Conservation (phyloP, 2,113 vertebrate species). For the Sylvilagus bachmani region DNA sequence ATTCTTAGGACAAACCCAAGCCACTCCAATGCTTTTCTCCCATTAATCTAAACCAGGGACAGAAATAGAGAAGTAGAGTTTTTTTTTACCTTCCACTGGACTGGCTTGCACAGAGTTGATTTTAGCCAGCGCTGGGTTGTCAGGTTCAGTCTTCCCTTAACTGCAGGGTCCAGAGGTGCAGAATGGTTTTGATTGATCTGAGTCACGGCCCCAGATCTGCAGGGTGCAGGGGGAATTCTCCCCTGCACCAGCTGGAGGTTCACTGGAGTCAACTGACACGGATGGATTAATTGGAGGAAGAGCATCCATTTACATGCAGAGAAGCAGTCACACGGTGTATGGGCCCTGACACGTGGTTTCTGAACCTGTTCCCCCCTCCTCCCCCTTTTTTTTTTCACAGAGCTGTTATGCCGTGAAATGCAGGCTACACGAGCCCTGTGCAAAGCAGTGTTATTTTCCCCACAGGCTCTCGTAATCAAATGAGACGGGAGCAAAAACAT, state of each 20-base stretch:
- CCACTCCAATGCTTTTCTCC: not conserved
- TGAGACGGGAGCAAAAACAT: conserved; percentile 41
- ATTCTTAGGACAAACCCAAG: not conserved
- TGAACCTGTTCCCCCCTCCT: not conserved
- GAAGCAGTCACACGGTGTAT: not conserved
- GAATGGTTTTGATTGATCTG: not conserved
- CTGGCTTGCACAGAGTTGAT: not conserved
- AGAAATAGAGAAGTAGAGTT: not conserved
- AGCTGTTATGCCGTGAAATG: not conserved
- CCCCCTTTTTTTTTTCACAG: not conserved
- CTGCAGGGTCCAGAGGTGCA: not conserved
- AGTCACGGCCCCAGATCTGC: not conserved
- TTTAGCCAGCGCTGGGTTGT: too few species aligned
- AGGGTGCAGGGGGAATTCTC: not conserved
- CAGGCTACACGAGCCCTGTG: not conserved
- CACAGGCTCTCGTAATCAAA: conserved; percentile 44
- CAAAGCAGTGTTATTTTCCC: not conserved
- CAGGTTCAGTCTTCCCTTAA: not conserved
- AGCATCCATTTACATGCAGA: not conserved
- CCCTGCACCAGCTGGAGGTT: not conserved
- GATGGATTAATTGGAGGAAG: not conserved
- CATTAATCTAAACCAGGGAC: not conserved
- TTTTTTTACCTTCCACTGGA: not conserved
- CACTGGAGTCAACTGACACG: not conserved
- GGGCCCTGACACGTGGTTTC: not conserved